Base-by-base conservation (phyloP, 2,113 vertebrate species). In the Aphyosemion australe region DNA sequence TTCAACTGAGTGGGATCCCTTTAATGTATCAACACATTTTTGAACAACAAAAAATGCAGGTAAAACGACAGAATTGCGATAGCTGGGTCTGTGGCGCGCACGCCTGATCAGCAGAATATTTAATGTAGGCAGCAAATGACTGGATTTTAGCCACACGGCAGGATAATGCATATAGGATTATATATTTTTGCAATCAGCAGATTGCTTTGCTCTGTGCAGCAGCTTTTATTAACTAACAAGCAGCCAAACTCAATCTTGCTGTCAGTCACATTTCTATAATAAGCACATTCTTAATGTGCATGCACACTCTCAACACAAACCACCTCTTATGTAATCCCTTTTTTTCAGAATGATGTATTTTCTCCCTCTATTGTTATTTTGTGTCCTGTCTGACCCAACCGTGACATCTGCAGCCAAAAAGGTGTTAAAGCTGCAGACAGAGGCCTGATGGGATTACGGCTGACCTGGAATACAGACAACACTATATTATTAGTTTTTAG, bases 401-500 rank as follows among this genome's bases (percentile, higher is more conserved):
- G 1, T 74, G 75, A 79, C 65, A 76, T 74, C 26, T 65, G 58
- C 18, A 68, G 46, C 54, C 34, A 70, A 79, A 61, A 52, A 59
- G 54, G 11, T 58, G 51, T 69, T 39, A 49, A 43, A 26, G 18
- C 55, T 51, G 54, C 26, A 52, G 39, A 56, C 45, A 50, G 34
- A 57, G 19, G 51, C 43, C 57, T 14, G 12, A 2, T 46, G 45
- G 55, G 55, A 80, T 42, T 56, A 42, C 10, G 61, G 18, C 39
- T 1, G 1, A 26, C 50, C 19, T 60, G 46, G 66, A 59, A 68
- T 34, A 62, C 49, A 73, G 13, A 32, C 59, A 72, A 68, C 56
- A 53, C 12, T 32, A 34, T 50, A 52, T 52, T n/a, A 19, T 51
- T 79, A 37, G 31, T 39, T 52, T 65, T 8, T 8, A 18, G 54